Percentiles rank a stretch among this genome's conserved stretches.
Conservation (phyloP, 1,140 invertebrate genomes). For the Mylabris phalerata region DNA sequence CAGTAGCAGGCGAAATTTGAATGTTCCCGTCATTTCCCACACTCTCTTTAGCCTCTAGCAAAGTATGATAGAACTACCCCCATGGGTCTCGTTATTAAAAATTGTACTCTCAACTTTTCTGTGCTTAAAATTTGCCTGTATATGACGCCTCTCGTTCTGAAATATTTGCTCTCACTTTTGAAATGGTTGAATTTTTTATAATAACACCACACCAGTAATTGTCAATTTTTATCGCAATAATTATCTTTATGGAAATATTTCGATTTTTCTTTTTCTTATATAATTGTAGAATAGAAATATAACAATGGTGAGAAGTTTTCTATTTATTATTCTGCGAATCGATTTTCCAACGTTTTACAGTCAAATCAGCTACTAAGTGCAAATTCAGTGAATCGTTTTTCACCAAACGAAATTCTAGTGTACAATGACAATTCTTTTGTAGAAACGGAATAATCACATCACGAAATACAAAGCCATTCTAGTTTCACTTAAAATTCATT, state of each 20-base stretch:
- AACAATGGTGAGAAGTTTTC: no score
- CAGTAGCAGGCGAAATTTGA: not conserved
- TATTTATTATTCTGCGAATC: no score
- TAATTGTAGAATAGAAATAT: no score
- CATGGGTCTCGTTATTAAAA: conserved; percentile 35
- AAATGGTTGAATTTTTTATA: conserved; percentile 8
- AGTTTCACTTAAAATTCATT: no score
- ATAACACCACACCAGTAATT: conserved; percentile 13
- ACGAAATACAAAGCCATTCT: no score
- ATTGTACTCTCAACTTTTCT: conserved; percentile 29
- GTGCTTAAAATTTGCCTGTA: conserved; percentile 31
- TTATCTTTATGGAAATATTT: not conserved
- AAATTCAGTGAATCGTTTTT: no score
- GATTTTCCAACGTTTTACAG: no score
- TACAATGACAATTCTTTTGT: no score
- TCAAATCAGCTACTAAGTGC: no score
- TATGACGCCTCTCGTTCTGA: conserved; percentile 17
- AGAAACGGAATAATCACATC: no score
- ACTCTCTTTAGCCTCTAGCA: not conserved
- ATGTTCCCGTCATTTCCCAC: not conserved
- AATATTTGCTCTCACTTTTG: conserved; percentile 21
- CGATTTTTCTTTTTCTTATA: not conserved
- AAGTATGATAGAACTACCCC: conserved; percentile 26
- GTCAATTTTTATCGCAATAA: conserved; percentile 12
- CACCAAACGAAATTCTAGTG: no score